Conservation (phyloP, 2,888 invertebrate species). For the Lobophora halterata region DNA sequence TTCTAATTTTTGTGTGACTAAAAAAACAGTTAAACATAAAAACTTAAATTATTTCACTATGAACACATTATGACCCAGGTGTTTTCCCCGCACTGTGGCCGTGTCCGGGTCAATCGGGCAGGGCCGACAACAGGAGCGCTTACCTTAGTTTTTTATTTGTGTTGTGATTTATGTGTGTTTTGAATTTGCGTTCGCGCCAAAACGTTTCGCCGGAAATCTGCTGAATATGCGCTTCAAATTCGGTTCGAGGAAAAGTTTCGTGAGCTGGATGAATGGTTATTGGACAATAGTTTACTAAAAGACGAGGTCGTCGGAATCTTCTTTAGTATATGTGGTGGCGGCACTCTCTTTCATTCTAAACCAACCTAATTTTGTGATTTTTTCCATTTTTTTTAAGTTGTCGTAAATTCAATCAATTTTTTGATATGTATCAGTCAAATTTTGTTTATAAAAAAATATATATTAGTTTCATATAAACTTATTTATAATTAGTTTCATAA, state of each 20-base stretch:
- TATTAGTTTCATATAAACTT: no score
- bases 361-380: no score
- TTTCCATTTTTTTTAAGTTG: no score
- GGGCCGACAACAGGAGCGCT: conserved; percentile 76
- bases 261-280: conserved; percentile 19
- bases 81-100: neutral
- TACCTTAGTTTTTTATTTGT: conserved; percentile 80
- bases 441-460: no score
- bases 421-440: no score
- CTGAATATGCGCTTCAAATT: conserved; percentile 40
- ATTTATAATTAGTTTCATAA: no score
- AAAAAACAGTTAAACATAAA: neutral
- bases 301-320: no score
- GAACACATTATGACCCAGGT: conserved; percentile 2
- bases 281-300: conserved; percentile 11
- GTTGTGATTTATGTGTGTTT: conserved; percentile 75
- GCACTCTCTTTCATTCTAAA: no score
- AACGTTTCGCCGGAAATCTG: conserved; percentile 66
- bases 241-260: conserved; percentile 44
- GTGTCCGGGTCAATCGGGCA: conserved; percentile 33
- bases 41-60: neutral
- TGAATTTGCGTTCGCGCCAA: conserved; percentile 74
- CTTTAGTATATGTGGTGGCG: no score
- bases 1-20: neutral
- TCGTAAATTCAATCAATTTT: no score